Base-by-base conservation (phyloP, 2,113 vertebrate genomes). In the Tautogolabrus adspersus region DNA sequence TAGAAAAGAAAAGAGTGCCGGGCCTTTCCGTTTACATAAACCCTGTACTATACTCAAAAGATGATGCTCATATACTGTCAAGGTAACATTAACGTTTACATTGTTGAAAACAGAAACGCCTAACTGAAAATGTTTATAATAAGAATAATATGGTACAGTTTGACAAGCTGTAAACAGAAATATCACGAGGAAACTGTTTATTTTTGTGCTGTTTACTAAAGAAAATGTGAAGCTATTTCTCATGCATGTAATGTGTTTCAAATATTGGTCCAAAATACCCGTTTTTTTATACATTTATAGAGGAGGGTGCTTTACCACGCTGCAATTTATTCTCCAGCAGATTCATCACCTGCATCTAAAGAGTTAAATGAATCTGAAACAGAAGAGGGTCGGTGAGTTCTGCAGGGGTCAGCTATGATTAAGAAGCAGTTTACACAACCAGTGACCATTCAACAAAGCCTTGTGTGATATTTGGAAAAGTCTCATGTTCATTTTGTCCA, bases 251-350 rank as follows among this genome's bases (percentile, higher is more conserved):
- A 68, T 74, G 37, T 81, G 56, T 67, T 22, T 82, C 46, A 55
- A 60, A 57, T 75, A 65, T 64, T 60, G 63, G 42, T 85, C 44
- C 55, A 21, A 77, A 19, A 68, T 66, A 70, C 46, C 61, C 42
- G 22, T 79, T 16, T 42, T 90, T 92, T 90, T 89, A 72, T 83
- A 87, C 71, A 37, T 83, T 87, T 71, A 23, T 74, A 81, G 69
- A 67, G 56, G 13, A 64, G 15, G 51, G 75, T 72, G 81, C 64
- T 81, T 79, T 52, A 58, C 57, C 79, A 44, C 18, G 72, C 73
- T 77, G 62, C 49, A 61, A 80, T 66, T 57, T 23, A 51, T 59
- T 68, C 26, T 62, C 46, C 49, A 66, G 55, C 37, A 49, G 44
- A 77, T 38, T 70, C 58, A 72, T 78, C 56, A 38, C 66, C 47